Percentiles rank a stretch among this genome's conserved stretches.
Conservation (phyloP, 2,113 vertebrate genomes). For the Mystacornis crossleyi region DNA sequence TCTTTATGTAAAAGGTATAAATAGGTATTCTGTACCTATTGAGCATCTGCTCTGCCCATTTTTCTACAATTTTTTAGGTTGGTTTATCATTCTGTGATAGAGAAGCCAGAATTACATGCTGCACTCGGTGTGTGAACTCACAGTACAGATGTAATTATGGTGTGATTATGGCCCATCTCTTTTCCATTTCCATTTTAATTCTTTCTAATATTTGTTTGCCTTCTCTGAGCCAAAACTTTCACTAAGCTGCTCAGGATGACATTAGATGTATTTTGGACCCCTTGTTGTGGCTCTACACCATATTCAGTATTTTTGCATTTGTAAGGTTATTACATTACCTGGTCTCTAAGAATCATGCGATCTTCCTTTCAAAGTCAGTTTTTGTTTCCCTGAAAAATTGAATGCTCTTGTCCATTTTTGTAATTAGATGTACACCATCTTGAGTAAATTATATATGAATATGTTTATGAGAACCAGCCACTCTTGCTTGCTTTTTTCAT, state of each 20-base stretch:
- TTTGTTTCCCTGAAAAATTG: neutral
- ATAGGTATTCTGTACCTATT: neutral
- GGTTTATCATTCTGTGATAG: neutral
- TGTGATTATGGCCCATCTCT: neutral
- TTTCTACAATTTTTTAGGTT: neutral
- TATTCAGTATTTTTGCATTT: neutral
- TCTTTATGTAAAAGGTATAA: neutral
- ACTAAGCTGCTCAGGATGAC: neutral
- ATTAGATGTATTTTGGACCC: neutral
- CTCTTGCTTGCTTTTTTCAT: neutral
- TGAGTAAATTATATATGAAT: neutral
- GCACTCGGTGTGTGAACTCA: rapidly evolving
- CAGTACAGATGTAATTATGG: no score
- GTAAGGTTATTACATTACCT: neutral
- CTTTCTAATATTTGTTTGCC: neutral
- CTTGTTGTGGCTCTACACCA: neutral
- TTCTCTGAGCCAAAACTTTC: neutral
- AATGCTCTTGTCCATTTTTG: neutral
- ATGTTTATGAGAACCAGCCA: neutral
- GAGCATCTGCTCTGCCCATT: neutral
- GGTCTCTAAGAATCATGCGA: neutral
- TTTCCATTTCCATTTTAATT: neutral
- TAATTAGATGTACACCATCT: neutral
- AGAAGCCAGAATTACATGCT: neutral
- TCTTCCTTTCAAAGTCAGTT: neutral